Evolutionary conservation across 2,888 invertebrate species (phyloP).

Genomic region (Platerodrilus igneus): DNA sequence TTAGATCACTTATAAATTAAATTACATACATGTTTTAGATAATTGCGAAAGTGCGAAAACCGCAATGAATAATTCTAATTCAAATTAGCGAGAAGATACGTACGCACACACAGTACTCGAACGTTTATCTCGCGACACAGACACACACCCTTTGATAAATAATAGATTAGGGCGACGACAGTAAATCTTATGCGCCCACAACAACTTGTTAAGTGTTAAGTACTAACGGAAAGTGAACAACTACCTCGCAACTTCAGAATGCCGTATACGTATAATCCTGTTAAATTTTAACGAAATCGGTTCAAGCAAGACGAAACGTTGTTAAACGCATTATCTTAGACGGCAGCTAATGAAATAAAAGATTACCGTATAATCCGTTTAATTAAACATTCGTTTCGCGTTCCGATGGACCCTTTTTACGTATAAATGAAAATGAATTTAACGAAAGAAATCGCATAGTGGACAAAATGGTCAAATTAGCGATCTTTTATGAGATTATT

Average conservation of each 20-base stretch:
- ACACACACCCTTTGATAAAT: conserved; percentile 41
- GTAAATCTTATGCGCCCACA: conserved; percentile 21
- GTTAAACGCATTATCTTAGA: conserved; percentile 17
- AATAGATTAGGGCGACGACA: conserved; percentile 43
- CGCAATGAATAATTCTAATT: conserved; percentile 37
- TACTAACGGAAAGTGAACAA: conserved; percentile 19
- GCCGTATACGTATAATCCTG: conserved; percentile 9
- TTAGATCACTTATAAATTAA: conserved; percentile 16
- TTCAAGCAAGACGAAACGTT: conserved; percentile 8
- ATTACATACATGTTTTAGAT: conserved; percentile 22
- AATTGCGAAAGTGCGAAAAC: conserved; percentile 25
- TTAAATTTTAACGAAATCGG: conserved; percentile 19
- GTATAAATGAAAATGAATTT: conserved; percentile 45
- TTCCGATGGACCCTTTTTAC: too few relatives aligned
- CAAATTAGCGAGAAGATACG: conserved; percentile 39
- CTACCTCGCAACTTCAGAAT: conserved; percentile 9
- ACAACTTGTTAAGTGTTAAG: conserved; percentile 23
- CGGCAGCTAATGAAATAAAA: conserved; percentile 17
- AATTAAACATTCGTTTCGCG: conserved; percentile 28
- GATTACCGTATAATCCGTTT: conserved; percentile 14
- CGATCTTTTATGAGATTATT: conserved; percentile 39
- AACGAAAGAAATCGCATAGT: conserved; percentile 45
- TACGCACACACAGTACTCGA: conserved; percentile 30
- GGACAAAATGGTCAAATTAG: conserved; percentile 47
- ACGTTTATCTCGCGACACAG: conserved; percentile 42